phyloP scores from a whole-genome alignment of 2,888 invertebrate species.

The Rhagophthalmus giganteus region DNA sequence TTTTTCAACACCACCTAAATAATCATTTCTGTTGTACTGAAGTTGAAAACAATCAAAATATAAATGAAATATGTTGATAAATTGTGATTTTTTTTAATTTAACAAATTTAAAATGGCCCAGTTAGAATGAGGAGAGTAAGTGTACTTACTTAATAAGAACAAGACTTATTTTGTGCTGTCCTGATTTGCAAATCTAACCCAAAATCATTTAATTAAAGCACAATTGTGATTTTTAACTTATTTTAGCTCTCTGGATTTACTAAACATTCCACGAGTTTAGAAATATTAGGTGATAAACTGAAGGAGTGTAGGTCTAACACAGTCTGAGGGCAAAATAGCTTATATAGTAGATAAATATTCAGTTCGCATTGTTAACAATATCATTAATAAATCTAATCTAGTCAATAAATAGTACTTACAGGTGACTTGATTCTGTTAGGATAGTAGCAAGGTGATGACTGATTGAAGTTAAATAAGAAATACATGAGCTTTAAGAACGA shows the following conservation, averaged over 20 bases:
- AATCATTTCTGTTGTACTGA: too few relatives aligned
- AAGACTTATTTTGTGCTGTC: not conserved
- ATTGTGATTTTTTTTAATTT: too few relatives aligned
- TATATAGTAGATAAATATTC: too few relatives aligned
- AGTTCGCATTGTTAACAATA: too few relatives aligned
- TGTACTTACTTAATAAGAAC: not conserved
- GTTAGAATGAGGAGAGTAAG: too few relatives aligned
- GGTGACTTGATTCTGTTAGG: not conserved
- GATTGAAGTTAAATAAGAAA: not conserved
- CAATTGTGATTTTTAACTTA: slow-evolving; percentile 14
- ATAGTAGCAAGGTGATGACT: slow-evolving; percentile 11
- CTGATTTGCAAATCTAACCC: slow-evolving; percentile 4
- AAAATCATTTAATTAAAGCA: slow-evolving; percentile 9
- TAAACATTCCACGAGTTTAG: slow-evolving; percentile 5
- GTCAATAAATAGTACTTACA: slow-evolving; percentile 16
- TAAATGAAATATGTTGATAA: too few relatives aligned
- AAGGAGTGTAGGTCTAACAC: slow-evolving; percentile 3
- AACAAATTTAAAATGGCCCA: too few relatives aligned
- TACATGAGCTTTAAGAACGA: not conserved
- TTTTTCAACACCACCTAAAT: too few relatives aligned
- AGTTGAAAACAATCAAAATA: too few relatives aligned
- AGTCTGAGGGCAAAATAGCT: too few relatives aligned
- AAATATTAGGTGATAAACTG: not conserved
- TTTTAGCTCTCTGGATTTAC: slow-evolving; percentile 5
- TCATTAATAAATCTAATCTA: slow-evolving; percentile 8